Conservation (phyloP, 2,888 invertebrate genomes). For the Phania funesta region DNA sequence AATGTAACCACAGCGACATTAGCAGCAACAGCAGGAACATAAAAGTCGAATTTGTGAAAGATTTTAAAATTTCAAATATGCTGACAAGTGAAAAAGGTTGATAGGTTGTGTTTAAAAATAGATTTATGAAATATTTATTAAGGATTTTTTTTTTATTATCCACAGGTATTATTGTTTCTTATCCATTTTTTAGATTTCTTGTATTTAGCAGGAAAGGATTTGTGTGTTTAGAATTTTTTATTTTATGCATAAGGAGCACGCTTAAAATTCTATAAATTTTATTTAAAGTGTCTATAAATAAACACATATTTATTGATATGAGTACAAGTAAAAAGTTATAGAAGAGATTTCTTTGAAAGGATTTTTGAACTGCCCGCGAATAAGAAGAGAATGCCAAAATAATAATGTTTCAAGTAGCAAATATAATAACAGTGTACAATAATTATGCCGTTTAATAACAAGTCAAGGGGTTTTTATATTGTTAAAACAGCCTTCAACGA, state of each 20-base stretch:
- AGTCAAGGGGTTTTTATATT: no score
- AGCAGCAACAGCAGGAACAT: conserved; percentile 22
- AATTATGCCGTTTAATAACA: no score
- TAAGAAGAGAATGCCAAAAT: no score
- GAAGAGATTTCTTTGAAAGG: no score
- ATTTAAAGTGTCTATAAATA: no score
- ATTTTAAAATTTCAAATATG: conserved; percentile 53
- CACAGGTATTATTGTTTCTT: conserved; percentile 3
- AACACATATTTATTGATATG: no score
- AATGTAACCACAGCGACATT: conserved; percentile 3
- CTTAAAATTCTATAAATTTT: neutral
- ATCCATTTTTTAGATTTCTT: neutral
- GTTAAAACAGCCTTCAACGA: no score
- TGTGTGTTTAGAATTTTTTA: conserved; percentile 30
- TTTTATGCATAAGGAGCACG: neutral
- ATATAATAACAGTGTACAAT: no score
- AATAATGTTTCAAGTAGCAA: no score
- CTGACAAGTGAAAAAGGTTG: conserved; percentile 63
- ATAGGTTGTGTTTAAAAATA: conserved; percentile 51
- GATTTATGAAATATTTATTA: conserved; percentile 36
- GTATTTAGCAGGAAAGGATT: conserved; percentile 9
- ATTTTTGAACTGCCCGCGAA: no score
- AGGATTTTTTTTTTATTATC: neutral
- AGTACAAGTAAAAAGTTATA: no score
- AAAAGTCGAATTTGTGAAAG: conserved; percentile 50